phyloP scores from a whole-genome alignment of 1,140 invertebrate species.

The Panulirus ornatus region DNA sequence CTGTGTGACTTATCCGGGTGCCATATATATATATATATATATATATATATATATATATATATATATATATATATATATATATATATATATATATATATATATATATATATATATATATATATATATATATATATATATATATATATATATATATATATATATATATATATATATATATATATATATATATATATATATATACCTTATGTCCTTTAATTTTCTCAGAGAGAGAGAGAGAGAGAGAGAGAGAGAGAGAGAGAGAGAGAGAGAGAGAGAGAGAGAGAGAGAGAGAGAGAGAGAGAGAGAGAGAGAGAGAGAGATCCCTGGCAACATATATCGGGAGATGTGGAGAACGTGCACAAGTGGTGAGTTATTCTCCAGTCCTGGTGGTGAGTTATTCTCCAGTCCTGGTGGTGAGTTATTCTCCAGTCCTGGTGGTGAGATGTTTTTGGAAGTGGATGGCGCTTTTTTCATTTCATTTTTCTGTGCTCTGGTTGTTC shows the following conservation, averaged over 20 bases:
- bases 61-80: neutral
- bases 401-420: no score
- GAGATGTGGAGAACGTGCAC: no score
- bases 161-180: neutral
- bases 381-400: no score
- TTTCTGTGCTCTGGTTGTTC: neutral
- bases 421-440: no score
- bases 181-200: neutral
- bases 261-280: neutral
- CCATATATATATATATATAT: neutral
- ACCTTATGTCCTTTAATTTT: no score
- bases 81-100: neutral
- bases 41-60: slow-evolving; percentile 14
- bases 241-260: slow-evolving; percentile 21
- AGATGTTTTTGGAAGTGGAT: no score
- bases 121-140: no score
- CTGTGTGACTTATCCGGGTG: no score
- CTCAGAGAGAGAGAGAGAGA: neutral
- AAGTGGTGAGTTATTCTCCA: no score
- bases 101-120: neutral
- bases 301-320: neutral
- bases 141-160: neutral
- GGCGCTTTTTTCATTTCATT: no score
- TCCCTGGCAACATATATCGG: no score
- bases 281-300: neutral